A percentile compares a stretch with the other conserved stretches of the same genome.
Evolutionary conservation across 53 echinoderm and acorn worm genomes (phyloP).

Genomic region (Arbacia lixula): DNA sequence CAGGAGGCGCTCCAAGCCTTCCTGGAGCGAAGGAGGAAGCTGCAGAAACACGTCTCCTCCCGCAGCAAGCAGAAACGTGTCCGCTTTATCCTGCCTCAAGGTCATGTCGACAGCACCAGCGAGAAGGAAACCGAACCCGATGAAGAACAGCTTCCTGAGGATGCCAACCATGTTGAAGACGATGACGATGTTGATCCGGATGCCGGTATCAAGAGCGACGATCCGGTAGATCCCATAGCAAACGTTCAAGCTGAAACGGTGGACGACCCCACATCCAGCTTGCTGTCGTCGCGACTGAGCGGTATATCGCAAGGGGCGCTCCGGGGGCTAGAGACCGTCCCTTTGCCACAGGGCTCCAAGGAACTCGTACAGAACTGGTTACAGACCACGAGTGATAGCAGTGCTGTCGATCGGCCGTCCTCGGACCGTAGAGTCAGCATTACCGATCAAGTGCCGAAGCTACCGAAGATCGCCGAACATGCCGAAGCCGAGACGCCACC

Average conservation of each 20-base stretch:
- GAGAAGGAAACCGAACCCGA: neutral
- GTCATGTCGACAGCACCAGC: constrained; percentile 31
- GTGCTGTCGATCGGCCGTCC: neutral
- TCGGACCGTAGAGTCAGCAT: neutral
- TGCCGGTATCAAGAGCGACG: neutral
- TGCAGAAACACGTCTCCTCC: constrained; percentile 9
- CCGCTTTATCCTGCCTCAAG: constrained; percentile 36
- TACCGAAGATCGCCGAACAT: constrained; percentile 41
- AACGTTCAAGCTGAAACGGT: neutral
- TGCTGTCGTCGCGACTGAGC: neutral
- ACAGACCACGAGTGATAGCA: neutral
- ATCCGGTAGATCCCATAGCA: neutral
- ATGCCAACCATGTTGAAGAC: neutral
- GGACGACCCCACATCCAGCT: neutral
- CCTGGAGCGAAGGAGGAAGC: constrained; percentile 28
- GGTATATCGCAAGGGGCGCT: neutral
- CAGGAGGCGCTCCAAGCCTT: constrained; percentile 39
- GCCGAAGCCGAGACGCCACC: neutral
- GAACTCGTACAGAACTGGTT: constrained; percentile 36
- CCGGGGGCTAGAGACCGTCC: neutral
- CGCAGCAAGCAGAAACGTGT: constrained; percentile 21
- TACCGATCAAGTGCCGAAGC: constrained; percentile 21
- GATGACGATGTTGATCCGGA: neutral
- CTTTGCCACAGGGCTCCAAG: constrained; percentile 4
- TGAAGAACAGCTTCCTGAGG: neutral